These are phyloP conservation scores for Oncorhynchus gorbuscha DNA, from an alignment of 2,113 vertebrate genomes.

Conservation along the genomic window DNA sequence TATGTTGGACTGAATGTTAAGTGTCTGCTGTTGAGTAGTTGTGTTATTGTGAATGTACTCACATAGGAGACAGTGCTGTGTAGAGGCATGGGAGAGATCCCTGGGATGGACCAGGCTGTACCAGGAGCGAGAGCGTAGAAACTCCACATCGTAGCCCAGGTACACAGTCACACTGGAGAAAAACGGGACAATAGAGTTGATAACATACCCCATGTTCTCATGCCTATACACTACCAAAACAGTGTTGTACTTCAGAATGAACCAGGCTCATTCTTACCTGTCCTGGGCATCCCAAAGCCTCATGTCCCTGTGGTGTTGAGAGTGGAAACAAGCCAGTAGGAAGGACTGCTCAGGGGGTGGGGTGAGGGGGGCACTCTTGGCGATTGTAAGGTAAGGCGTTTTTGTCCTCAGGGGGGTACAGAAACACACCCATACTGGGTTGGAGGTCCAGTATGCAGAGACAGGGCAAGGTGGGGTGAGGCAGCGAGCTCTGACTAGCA, in stretches of 20 bases:
- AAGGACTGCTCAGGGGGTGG: conserved; percentile 69
- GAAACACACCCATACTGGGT: conserved; percentile 88
- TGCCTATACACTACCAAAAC: neutral
- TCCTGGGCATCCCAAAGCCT: conserved; percentile 81
- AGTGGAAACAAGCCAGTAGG: conserved; percentile 83
- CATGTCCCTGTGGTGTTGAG: conserved; percentile 82
- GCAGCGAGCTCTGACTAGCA: conserved; percentile 85
- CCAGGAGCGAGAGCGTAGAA: conserved; percentile 85
- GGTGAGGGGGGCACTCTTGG: conserved; percentile 23
- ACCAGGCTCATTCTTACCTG: conserved; percentile 70
- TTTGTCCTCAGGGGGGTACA: conserved; percentile 83
- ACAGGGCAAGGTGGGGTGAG: conserved; percentile 77
- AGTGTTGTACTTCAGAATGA: neutral
- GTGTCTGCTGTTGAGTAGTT: conserved; percentile 37
- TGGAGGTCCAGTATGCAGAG: conserved; percentile 84
- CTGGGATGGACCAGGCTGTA: conserved; percentile 91
- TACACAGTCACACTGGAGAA: conserved; percentile 78
- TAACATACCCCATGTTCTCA: neutral
- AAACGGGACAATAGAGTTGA: conserved; percentile 15
- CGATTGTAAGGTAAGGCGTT: conserved; percentile 24
- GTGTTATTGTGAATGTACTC: conserved; percentile 63
- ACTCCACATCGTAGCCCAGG: conserved; percentile 84
- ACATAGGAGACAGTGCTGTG: conserved; percentile 87
- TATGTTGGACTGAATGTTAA: neutral
- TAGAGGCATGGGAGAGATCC: conserved; percentile 86